phyloP scores from a whole-genome alignment of 2,888 invertebrate genomes.

The Piscicola geometra region DNA sequence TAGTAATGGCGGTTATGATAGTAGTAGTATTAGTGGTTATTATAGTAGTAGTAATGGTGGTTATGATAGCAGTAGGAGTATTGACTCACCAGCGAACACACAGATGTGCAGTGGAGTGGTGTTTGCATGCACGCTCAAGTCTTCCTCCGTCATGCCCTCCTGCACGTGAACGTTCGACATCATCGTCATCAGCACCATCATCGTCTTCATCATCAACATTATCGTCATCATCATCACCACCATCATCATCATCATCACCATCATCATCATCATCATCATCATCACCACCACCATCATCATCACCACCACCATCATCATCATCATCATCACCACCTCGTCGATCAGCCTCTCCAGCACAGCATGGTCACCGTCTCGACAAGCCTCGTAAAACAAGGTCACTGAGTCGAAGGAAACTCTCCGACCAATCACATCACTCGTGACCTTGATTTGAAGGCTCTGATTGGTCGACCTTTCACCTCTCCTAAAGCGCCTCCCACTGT shows the following conservation, averaged over 20 bases:
- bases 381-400: constrained; percentile 13
- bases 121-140: constrained; percentile 1
- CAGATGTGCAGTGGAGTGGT: neutral
- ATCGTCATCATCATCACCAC: constrained; percentile 9
- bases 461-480: neutral
- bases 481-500: neutral
- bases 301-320: constrained; percentile 55
- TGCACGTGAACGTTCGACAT: neutral
- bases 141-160: neutral
- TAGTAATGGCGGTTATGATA: too few relatives aligned
- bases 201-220: constrained; percentile 16
- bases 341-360: constrained; percentile 63
- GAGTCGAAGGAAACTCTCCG: neutral
- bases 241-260: constrained; percentile 8
- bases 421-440: neutral
- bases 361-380: constrained; percentile 39
- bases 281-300: constrained; percentile 6
- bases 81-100: constrained; percentile 1
- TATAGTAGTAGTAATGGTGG: neutral
- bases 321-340: constrained; percentile 55
- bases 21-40: too few relatives aligned
- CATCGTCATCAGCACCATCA: neutral
- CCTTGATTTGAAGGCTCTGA: neutral
- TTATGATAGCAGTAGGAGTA: neutral
- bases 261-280: neutral